Evolutionary conservation across 2,113 vertebrate species (phyloP).

Genomic region (Cichladusa arquata): DNA sequence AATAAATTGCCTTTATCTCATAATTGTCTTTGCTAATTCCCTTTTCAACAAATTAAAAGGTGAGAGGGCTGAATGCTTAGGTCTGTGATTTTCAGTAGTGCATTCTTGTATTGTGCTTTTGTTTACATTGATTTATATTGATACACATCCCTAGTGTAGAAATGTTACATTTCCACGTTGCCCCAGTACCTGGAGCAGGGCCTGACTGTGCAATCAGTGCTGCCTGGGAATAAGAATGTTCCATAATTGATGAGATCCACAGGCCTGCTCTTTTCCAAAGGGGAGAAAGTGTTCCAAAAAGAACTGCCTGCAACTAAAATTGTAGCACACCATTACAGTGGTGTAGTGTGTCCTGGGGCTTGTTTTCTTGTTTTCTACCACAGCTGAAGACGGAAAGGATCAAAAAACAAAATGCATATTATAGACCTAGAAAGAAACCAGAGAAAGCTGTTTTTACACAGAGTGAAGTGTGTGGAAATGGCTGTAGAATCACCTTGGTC

Average conservation of each 20-base stretch:
- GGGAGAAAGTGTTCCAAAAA: background rate
- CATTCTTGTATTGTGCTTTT: background rate
- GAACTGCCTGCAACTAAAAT: constrained; percentile 4
- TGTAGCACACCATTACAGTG: background rate
- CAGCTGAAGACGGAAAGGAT: background rate
- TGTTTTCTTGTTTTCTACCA: background rate
- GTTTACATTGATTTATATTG: background rate
- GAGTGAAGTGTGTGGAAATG: background rate
- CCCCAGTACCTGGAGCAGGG: background rate
- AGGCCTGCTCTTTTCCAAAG: background rate
- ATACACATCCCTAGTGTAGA: background rate
- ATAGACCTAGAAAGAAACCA: background rate
- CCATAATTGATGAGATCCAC: background rate
- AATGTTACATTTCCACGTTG: background rate
- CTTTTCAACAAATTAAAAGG: constrained; percentile 22
- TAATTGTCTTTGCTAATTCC: constrained; percentile 17
- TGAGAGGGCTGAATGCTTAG: background rate
- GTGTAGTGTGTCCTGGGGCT: background rate
- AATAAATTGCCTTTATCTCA: constrained; percentile 6
- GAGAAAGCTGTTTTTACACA: background rate
- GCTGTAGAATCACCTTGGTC: background rate
- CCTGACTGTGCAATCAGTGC: background rate
- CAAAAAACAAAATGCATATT: background rate
- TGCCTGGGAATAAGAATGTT: background rate
- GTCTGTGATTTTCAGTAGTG: background rate